Evolutionary conservation across 2,113 vertebrate genomes (phyloP).

Genomic region (Talpa occidentalis): DNA sequence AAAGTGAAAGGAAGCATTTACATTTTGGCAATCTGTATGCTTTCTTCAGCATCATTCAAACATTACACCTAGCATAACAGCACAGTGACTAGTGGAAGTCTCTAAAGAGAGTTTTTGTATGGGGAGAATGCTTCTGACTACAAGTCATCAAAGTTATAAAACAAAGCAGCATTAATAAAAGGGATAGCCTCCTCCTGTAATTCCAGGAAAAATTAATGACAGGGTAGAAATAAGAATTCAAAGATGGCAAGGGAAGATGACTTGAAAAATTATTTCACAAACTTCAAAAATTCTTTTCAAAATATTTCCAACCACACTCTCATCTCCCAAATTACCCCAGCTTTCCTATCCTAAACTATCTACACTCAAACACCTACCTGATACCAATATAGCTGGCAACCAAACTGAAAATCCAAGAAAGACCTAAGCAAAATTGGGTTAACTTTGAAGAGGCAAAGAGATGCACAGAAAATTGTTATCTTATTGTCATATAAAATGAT

Average conservation of each 20-base stretch:
- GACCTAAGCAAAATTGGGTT: background rate
- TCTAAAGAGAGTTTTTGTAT: slow-evolving; percentile 37
- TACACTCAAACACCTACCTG: background rate
- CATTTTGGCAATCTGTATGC: slow-evolving; percentile 65
- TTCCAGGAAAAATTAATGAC: slow-evolving; percentile 40
- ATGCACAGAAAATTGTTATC: background rate
- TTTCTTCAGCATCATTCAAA: slow-evolving; percentile 11
- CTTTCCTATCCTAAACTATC: background rate
- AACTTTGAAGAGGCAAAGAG: slow-evolving; percentile 10
- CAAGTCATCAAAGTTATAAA: slow-evolving; percentile 42
- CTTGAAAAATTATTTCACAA: slow-evolving; percentile 41
- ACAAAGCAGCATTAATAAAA: slow-evolving; percentile 38
- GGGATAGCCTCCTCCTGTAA: background rate
- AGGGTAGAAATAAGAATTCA: slow-evolving; percentile 20
- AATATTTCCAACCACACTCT: slow-evolving; percentile 11
- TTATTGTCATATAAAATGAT: slow-evolving; percentile 48
- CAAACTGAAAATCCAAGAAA: slow-evolving; percentile 1
- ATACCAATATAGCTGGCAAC: background rate
- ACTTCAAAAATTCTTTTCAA: slow-evolving; percentile 29
- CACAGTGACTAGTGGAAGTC: background rate
- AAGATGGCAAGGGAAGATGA: background rate
- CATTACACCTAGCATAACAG: background rate
- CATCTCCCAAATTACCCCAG: background rate
- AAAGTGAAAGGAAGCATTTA: slow-evolving; percentile 73
- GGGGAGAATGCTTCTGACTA: background rate